phyloP scores from a whole-genome alignment of 2,797 vertebrate genomes.

The Amazona ochrocephala region DNA sequence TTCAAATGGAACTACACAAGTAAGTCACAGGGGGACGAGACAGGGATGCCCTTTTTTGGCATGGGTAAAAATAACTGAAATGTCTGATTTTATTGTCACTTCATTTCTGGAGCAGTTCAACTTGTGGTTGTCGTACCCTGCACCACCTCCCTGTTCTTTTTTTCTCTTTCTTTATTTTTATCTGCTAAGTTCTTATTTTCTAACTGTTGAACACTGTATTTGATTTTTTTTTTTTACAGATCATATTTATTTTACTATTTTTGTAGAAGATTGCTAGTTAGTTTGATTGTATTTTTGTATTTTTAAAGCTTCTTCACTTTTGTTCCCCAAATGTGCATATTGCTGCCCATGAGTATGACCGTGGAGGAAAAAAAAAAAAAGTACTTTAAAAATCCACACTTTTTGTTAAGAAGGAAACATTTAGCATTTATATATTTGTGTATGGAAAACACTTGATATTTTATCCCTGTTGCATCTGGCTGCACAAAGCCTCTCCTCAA shows the following conservation, averaged over 20 bases:
- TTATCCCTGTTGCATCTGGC: conserved; percentile 94
- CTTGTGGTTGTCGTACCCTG: conserved; percentile 72
- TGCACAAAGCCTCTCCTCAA: conserved; percentile 91
- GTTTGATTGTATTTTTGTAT: conserved; percentile 99
- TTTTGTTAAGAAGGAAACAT: conserved; percentile 96
- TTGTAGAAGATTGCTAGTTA: conserved; percentile 95
- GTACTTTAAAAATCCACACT: conserved; percentile 86
- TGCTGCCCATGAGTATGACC: conserved; percentile 89
- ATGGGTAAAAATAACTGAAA: conserved; percentile 73
- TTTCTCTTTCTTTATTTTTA: conserved; percentile 42
- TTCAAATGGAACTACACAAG: conserved; percentile 65
- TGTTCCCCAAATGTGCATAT: conserved; percentile 85
- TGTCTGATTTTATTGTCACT: conserved; percentile 68
- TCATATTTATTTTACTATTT: conserved; percentile 99
- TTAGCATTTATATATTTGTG: conserved; percentile 97
- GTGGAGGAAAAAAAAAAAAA: conserved; percentile 84
- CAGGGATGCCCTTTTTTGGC: conserved; percentile 64
- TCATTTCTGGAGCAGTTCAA: conserved; percentile 76
- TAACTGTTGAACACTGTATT: conserved; percentile 94
- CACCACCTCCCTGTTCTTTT: conserved; percentile 42
- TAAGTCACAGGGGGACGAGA: conserved; percentile 65
- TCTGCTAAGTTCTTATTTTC: conserved; percentile 86
- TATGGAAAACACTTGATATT: conserved; percentile 99
- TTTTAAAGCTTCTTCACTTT: conserved; percentile 90
- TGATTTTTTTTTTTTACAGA: conserved; percentile 85